Conservation (phyloP, 2,797 vertebrate genomes). For the Microctenopoma stevenorrisi region DNA sequence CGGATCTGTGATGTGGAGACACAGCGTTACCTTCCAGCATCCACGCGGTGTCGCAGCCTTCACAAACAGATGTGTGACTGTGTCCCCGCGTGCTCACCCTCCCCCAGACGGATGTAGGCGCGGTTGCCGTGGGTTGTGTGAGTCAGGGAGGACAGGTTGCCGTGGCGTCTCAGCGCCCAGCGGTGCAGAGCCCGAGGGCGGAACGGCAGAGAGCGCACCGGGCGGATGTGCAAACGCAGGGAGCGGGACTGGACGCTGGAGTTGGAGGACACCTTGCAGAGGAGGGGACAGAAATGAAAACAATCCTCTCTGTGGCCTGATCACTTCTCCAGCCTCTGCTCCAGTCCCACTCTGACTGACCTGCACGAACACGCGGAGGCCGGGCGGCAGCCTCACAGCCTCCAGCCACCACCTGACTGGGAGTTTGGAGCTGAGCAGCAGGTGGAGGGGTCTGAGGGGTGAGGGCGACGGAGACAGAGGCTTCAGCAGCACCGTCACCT, state of each 20-base stretch:
- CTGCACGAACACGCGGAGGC: slow-evolving; percentile 75
- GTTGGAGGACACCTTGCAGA: slow-evolving; percentile 71
- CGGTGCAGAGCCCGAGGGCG: slow-evolving; percentile 69
- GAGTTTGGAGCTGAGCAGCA: slow-evolving; percentile 81
- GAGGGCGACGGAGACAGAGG: slow-evolving; percentile 60
- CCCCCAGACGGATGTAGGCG: slow-evolving; percentile 78
- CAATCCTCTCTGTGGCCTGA: too few relatives aligned
- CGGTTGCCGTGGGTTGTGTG: slow-evolving; percentile 73
- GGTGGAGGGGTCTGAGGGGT: slow-evolving; percentile 59
- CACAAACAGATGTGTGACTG: too few relatives aligned
- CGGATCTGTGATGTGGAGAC: slow-evolving; percentile 60
- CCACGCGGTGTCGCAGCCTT: too few relatives aligned
- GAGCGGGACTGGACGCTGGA: slow-evolving; percentile 68
- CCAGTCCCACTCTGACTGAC: slow-evolving; percentile 47
- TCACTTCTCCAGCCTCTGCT: too few relatives aligned
- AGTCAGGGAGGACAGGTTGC: slow-evolving; percentile 81
- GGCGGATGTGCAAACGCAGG: slow-evolving; percentile 51
- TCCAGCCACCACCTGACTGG: slow-evolving; percentile 78
- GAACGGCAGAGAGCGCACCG: slow-evolving; percentile 69
- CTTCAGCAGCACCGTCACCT: slow-evolving; percentile 81
- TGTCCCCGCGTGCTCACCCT: slow-evolving; percentile 67
- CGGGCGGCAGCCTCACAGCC: slow-evolving; percentile 59
- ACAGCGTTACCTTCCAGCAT: too few relatives aligned
- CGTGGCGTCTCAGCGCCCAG: slow-evolving; percentile 78
- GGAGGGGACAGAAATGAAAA: neutral